Evolutionary conservation across 2,113 vertebrate genomes (phyloP).

Genomic region (Prunella himalayana): DNA sequence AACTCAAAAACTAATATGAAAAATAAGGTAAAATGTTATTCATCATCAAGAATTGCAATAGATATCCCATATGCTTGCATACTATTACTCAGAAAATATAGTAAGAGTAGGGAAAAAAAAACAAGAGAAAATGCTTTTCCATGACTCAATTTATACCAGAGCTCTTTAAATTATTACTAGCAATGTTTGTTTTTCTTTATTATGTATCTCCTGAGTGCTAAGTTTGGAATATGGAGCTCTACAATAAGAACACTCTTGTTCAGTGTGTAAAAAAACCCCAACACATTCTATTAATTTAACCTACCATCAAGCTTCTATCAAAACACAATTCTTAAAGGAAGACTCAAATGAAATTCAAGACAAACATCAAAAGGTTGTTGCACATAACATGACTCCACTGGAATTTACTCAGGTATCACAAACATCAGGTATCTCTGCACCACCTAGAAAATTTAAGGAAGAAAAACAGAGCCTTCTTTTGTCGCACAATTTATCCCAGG

Average conservation of each 20-base stretch:
- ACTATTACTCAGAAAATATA: neutral
- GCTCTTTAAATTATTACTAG: neutral
- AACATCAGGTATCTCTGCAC: neutral
- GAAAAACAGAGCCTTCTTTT: neutral
- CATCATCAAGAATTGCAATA: neutral
- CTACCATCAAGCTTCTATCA: neutral
- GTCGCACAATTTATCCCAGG: neutral
- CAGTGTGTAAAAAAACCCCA: fast-evolving
- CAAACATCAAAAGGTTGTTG: neutral
- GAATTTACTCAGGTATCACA: neutral
- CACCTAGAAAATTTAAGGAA: neutral
- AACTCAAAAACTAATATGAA: neutral
- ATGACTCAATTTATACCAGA: neutral
- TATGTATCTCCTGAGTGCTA: neutral
- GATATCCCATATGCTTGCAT: neutral
- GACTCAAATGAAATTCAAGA: neutral
- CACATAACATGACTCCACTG: neutral
- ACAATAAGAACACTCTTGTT: neutral
- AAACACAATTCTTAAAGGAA: neutral
- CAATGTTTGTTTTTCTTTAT: neutral
- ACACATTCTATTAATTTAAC: neutral
- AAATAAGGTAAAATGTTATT: neutral
- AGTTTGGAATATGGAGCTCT: neutral
- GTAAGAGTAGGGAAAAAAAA: neutral
- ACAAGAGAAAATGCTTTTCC: neutral